A percentile compares a stretch with the other conserved stretches of the same genome.
Conservation (phyloP, 2,113 vertebrate species). For the Oryzias celebensis region DNA sequence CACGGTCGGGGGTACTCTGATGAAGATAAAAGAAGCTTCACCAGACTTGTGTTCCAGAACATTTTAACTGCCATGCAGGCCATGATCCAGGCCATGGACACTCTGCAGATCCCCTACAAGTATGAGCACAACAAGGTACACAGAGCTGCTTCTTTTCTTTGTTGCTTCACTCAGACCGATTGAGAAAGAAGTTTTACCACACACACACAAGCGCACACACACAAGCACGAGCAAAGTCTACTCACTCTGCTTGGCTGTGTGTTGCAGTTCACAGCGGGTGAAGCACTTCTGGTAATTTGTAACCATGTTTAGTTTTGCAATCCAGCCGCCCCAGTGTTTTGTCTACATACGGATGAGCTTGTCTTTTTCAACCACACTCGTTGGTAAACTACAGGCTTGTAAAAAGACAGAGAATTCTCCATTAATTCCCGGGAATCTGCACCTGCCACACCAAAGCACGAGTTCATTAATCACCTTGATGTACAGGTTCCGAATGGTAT, state of each 20-base stretch:
- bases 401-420: constrained; percentile 24
- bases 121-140: constrained; percentile 89
- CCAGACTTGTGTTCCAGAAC: constrained; percentile 94
- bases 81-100: constrained; percentile 94
- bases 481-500: constrained; percentile 23
- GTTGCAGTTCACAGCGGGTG: constrained; percentile 3
- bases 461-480: constrained; percentile 52
- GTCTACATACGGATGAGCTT: constrained; percentile 31
- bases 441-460: constrained; percentile 27
- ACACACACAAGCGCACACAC: constrained; percentile 20
- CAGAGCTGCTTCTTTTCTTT: neutral
- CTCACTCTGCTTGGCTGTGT: constrained; percentile 15
- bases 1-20: constrained; percentile 94
- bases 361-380: constrained; percentile 24
- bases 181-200: constrained; percentile 32
- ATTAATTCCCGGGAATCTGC: constrained; percentile 37
- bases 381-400: constrained; percentile 29
- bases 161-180: constrained; percentile 7
- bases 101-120: constrained; percentile 91
- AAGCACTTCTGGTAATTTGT: constrained; percentile 54
- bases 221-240: constrained; percentile 12
- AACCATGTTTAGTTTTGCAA: constrained; percentile 59
- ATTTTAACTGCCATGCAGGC: constrained; percentile 96
- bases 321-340: constrained; percentile 25
- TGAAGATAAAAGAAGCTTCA: constrained; percentile 93